Base-by-base conservation (phyloP, 1,140 invertebrate species). In the Zaprionus lachaisei region DNA sequence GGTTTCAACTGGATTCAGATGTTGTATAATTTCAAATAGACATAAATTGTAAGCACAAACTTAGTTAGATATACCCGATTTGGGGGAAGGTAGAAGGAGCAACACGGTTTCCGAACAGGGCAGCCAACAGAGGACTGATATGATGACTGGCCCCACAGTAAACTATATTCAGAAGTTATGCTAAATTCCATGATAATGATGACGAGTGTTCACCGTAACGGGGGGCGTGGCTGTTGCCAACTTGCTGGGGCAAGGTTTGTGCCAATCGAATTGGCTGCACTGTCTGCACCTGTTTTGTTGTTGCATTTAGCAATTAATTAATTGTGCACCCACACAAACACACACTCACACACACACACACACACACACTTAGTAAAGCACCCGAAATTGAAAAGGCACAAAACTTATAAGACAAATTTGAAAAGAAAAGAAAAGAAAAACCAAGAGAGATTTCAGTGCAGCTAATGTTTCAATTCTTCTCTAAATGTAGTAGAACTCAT, bases 201-300 rank as follows among this genome's bases (percentile, higher is more conserved):
- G 38, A 41, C 2, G 38, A 15, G 14, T 41, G 5, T 38, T n/a
- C 15, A 41, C 66, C 49, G 28, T 31, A 12, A 62, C 24, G 22
- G 15, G n/a, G 28, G 51, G 20, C 9, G 49, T 22, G 49, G 49
- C 57, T 67, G 56, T 57, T 54, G 54, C 41, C 63, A 51, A 58
- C 51, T n/a, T 28, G 28, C n/a, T 66, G 62, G 61, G 37, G 62
- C 69, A 66, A 72, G 26, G 56, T 20, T 54, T 62, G 66, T 67
- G 82, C 83, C 83, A 86, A 85, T 77, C 64, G 65, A 54, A 61
- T 68, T 83, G 81, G 81, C 81, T 80, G 81, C 81, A 80, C 81
- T 75, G 54, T 61, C 70, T 73, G 84, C 84, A 90, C 78, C 84
- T 79, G 78, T 89, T 89, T 87, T 64, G 81, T 89, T 84, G 84